These are phyloP conservation scores for Corynorhinus townsendii DNA, from an alignment of 2,113 vertebrate genomes.

Conservation along the genomic window DNA sequence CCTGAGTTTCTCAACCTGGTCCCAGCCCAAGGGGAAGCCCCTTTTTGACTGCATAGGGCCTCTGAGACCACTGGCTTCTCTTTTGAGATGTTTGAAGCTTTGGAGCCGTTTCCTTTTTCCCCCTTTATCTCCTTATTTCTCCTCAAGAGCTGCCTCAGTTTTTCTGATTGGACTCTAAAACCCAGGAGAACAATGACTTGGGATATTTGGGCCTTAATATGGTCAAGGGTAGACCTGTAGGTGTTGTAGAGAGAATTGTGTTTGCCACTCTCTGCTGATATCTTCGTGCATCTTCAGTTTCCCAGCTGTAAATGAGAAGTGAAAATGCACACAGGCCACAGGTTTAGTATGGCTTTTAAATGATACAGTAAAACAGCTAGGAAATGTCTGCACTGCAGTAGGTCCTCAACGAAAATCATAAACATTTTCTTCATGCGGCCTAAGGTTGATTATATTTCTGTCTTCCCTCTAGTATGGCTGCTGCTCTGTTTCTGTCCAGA, in stretches of 20 bases:
- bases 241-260: background rate
- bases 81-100: background rate
- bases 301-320: background rate
- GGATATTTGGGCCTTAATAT: background rate
- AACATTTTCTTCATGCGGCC: background rate
- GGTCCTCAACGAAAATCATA: background rate
- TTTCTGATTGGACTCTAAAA: background rate
- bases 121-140: background rate
- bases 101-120: background rate
- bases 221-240: background rate
- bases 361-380: background rate
- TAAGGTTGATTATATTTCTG: background rate
- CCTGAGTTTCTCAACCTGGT: background rate
- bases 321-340: background rate
- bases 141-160: background rate
- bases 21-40: background rate
- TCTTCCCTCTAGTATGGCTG: background rate
- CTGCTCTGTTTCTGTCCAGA: background rate
- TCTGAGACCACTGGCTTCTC: background rate
- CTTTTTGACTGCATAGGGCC: background rate
- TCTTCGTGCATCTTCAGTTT: background rate
- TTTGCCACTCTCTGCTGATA: background rate
- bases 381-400: background rate
- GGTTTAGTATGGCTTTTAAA: background rate
- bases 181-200: background rate